Evolutionary conservation across 2,113 vertebrate species (phyloP).

Genomic region (Malurus alboscapulatus): DNA sequence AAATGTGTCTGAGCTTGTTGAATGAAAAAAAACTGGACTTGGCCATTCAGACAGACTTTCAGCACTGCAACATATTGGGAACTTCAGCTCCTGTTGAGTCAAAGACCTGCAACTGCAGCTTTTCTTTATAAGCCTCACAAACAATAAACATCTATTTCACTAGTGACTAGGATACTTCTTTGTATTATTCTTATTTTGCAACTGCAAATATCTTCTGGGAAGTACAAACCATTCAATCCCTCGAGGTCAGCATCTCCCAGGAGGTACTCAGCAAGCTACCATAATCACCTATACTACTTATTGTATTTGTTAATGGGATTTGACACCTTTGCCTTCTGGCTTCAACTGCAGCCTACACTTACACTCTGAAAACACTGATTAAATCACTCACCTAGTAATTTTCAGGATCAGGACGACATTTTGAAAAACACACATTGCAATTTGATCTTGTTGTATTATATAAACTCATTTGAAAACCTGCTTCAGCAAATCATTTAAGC

Average conservation of each 20-base stretch:
- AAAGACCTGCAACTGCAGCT: not conserved
- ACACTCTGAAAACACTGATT: constrained; percentile 31
- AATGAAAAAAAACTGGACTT: not conserved
- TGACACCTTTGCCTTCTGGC: constrained; percentile 47
- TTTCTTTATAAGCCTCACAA: not conserved
- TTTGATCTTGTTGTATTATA: constrained; percentile 42
- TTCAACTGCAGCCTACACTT: constrained; percentile 25
- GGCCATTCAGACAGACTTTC: not conserved
- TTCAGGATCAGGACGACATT: constrained; percentile 16
- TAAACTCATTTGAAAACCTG: not conserved
- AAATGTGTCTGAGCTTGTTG: not conserved
- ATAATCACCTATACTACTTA: constrained; percentile 16
- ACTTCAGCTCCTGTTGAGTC: not conserved
- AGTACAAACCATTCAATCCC: not conserved
- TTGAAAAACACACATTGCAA: constrained; percentile 34
- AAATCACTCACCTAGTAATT: constrained; percentile 49
- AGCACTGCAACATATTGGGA: not conserved
- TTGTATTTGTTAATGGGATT: constrained; percentile 54
- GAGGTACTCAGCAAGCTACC: not conserved
- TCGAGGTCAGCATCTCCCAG: constrained; percentile 13
- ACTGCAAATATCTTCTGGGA: not conserved
- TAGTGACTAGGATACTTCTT: not conserved
- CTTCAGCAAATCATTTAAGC: constrained; percentile 34
- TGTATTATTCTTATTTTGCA: not conserved
- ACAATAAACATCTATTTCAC: not conserved